These are phyloP conservation scores for Pangasius krempfi DNA, from an alignment of 2,797 vertebrate species.

Conservation along the genomic window DNA sequence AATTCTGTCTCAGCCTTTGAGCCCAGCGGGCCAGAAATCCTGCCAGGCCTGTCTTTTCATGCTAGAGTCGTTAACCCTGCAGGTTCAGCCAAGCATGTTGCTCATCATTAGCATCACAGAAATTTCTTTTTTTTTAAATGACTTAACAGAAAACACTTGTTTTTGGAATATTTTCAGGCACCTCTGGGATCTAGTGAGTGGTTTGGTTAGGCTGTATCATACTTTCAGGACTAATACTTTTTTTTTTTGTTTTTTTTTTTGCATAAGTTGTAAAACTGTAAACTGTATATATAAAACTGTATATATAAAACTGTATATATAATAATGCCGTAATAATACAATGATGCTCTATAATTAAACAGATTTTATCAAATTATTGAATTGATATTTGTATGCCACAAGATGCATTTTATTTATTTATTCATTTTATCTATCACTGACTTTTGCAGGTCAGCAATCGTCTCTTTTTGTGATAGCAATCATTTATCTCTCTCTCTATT, in stretches of 20 bases:
- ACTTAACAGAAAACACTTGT: not conserved
- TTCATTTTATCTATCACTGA: not conserved
- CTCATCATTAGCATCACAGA: conserved; percentile 26
- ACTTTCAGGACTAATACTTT: not conserved
- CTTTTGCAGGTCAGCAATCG: not conserved
- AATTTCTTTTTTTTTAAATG: not conserved
- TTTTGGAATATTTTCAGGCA: not conserved
- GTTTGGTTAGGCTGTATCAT: not conserved
- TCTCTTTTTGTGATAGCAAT: not conserved
- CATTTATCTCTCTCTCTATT: not conserved
- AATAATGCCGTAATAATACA: not conserved
- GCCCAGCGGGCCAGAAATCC: conserved; percentile 52
- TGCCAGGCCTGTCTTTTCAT: conserved; percentile 50
- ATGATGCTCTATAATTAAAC: not conserved
- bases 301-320: no score
- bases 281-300: not conserved
- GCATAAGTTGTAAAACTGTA: not conserved
- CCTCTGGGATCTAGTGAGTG: not conserved
- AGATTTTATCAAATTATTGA: not conserved
- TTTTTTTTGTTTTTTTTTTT: not conserved
- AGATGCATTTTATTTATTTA: not conserved
- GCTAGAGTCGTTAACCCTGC: conserved; percentile 52
- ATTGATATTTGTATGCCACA: not conserved
- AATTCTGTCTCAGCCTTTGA: conserved; percentile 56
- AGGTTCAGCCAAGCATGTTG: conserved; percentile 34